These are phyloP conservation scores for Salminus brasiliensis DNA, from an alignment of 2,113 vertebrate species.

Conservation along the genomic window DNA sequence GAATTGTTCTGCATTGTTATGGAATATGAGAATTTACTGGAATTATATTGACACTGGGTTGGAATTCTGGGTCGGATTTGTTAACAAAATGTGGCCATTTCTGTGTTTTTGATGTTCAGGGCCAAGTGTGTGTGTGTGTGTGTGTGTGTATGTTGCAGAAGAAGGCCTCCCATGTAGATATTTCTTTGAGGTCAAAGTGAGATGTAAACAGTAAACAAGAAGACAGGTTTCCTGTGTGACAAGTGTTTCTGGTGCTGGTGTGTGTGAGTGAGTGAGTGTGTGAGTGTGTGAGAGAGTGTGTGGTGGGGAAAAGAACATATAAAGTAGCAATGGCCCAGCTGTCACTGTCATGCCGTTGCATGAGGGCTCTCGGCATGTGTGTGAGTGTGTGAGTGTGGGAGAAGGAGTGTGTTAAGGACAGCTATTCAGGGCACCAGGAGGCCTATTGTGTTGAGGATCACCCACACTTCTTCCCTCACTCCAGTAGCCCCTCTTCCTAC, in stretches of 20 bases:
- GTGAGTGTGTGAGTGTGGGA: slow-evolving; percentile 11
- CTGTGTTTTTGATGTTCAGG: background rate
- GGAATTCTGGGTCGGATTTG: background rate
- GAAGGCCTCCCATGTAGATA: slow-evolving; percentile 38
- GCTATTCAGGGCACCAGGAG: slow-evolving; percentile 58
- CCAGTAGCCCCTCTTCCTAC: slow-evolving; percentile 39
- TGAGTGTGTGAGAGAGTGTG: slow-evolving; percentile 10
- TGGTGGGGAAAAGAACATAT: slow-evolving; percentile 59
- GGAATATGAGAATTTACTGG: background rate
- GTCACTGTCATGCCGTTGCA: slow-evolving; percentile 64
- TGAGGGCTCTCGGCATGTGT: slow-evolving; percentile 58
- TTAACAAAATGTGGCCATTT: background rate
- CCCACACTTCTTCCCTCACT: slow-evolving; percentile 64
- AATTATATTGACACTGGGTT: background rate
- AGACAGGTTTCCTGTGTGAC: slow-evolving; percentile 45
- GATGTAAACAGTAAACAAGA: slow-evolving; percentile 50
- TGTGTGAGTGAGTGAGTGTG: slow-evolving; percentile 2
- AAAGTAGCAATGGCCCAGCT: slow-evolving; percentile 71
- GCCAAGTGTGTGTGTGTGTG: background rate
- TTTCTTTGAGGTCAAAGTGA: slow-evolving; percentile 43
- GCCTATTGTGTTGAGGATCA: slow-evolving; percentile 54
- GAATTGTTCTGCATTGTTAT: background rate
- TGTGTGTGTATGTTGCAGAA: background rate
- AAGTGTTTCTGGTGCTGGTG: slow-evolving; percentile 40
- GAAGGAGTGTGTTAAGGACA: slow-evolving; percentile 34